phyloP scores from a whole-genome alignment of 92 coral and sea anemone species.

The Meandrina meandrites region DNA sequence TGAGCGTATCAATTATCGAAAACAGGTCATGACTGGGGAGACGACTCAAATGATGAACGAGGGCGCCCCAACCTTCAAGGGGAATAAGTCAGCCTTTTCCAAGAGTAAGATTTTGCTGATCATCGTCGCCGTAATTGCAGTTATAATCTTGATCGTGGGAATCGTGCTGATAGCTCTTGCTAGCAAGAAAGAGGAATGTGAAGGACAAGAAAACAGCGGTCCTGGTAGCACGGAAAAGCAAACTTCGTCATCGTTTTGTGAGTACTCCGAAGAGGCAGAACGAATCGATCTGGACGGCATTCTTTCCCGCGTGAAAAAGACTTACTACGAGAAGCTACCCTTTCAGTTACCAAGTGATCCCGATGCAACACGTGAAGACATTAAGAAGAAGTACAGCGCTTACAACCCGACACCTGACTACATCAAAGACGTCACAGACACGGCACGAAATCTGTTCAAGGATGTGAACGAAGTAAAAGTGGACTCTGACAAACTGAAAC shows the following conservation, averaged over 20 bases:
- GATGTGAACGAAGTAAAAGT: slow-evolving; percentile 53
- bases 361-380: slow-evolving; percentile 43
- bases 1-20: neutral
- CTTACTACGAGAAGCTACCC: slow-evolving; percentile 65
- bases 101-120: neutral
- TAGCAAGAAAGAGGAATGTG: neutral
- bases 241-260: slow-evolving; percentile 38
- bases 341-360: slow-evolving; percentile 56
- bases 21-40: neutral
- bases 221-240: neutral
- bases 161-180: slow-evolving; percentile 73
- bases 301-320: slow-evolving; percentile 54
- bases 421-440: slow-evolving; percentile 76
- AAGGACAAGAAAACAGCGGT: neutral
- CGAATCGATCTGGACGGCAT: slow-evolving; percentile 65
- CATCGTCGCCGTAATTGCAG: slow-evolving; percentile 20
- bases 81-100: neutral
- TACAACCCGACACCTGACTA: slow-evolving; percentile 72
- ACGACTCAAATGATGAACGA: neutral
- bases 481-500: slow-evolving; percentile 58
- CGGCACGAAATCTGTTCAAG: slow-evolving; percentile 61
- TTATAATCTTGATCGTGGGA: slow-evolving; percentile 61
- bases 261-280: slow-evolving; percentile 71
- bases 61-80: neutral
- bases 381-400: slow-evolving; percentile 57